Percentiles rank a stretch among this genome's conserved stretches.
Evolutionary conservation across 2,113 vertebrate genomes (phyloP).

Genomic region (Gasterosteus nipponicus): DNA sequence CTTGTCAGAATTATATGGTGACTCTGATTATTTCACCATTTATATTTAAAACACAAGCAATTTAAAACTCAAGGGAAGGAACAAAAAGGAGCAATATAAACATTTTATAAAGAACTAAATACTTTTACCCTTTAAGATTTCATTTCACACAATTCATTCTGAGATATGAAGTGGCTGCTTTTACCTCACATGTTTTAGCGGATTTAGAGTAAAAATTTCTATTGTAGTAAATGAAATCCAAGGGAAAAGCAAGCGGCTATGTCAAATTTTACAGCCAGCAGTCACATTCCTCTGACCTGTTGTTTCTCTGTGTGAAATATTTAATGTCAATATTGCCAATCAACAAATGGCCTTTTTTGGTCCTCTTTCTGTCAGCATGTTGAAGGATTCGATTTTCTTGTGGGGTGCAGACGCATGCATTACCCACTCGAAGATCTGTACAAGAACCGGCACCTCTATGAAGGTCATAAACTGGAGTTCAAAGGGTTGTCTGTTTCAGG

Average conservation of each 20-base stretch:
- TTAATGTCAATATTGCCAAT: background rate
- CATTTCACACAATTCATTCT: background rate
- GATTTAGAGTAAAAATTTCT: background rate
- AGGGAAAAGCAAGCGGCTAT: slow-evolving; percentile 21
- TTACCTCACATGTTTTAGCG: background rate
- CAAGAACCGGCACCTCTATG: background rate
- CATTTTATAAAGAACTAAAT: background rate
- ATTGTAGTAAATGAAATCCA: background rate
- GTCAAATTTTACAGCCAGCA: slow-evolving; percentile 8
- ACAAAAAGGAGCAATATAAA: background rate
- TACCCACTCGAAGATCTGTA: background rate
- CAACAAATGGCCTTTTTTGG: background rate
- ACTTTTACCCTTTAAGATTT: too few species aligned
- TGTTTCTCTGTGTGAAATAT: background rate
- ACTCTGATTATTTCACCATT: background rate
- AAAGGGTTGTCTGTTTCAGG: background rate
- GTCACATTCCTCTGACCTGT: slow-evolving; percentile 14
- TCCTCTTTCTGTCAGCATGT: background rate
- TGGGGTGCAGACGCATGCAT: background rate
- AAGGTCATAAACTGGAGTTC: background rate
- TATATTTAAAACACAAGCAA: too few species aligned
- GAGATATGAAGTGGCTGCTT: background rate
- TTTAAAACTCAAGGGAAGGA: background rate
- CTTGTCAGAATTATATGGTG: background rate
- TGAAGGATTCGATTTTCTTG: background rate